Conservation (phyloP, 2,888 invertebrate species). For the Stenotaenia linearis region DNA sequence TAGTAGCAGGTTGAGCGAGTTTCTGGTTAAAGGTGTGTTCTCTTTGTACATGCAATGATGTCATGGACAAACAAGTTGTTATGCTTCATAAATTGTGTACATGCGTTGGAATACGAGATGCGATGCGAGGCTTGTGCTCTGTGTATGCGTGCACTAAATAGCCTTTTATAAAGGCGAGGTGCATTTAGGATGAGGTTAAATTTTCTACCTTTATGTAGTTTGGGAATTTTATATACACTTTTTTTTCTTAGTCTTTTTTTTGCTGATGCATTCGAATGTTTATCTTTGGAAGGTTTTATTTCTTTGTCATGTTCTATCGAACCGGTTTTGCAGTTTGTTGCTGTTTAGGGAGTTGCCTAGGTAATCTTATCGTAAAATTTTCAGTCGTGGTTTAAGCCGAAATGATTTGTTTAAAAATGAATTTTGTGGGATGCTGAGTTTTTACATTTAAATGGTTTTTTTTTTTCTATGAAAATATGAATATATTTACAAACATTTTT, state of each 20-base stretch:
- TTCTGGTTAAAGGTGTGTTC: slow-evolving; percentile 23
- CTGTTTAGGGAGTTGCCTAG: slow-evolving; percentile 10
- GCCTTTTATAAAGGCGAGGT: slow-evolving; percentile 1
- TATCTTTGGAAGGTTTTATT: slow-evolving; percentile 13
- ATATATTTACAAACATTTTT: neutral
- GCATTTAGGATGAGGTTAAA: slow-evolving; percentile 23
- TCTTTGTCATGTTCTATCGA: slow-evolving; percentile 22
- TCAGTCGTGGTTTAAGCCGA: no score
- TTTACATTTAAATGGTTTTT: neutral
- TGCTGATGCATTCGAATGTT: slow-evolving; percentile 14
- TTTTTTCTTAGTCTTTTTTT: neutral
- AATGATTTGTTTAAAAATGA: no score
- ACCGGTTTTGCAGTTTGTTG: neutral
- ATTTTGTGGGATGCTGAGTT: no score
- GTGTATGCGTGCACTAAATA: neutral
- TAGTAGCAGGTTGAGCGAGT: neutral
- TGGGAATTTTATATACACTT: neutral
- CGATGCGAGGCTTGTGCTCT: neutral
- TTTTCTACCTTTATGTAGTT: neutral
- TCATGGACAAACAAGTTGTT: slow-evolving; percentile 24
- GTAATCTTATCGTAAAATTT: neutral
- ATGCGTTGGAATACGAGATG: neutral
- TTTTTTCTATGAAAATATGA: neutral
- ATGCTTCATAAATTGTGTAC: slow-evolving; percentile 23
- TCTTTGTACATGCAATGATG: neutral